These are phyloP conservation scores for Caenorhabditis briggsae DNA, from an alignment of 1,140 invertebrate species.

Conservation along the genomic window DNA sequence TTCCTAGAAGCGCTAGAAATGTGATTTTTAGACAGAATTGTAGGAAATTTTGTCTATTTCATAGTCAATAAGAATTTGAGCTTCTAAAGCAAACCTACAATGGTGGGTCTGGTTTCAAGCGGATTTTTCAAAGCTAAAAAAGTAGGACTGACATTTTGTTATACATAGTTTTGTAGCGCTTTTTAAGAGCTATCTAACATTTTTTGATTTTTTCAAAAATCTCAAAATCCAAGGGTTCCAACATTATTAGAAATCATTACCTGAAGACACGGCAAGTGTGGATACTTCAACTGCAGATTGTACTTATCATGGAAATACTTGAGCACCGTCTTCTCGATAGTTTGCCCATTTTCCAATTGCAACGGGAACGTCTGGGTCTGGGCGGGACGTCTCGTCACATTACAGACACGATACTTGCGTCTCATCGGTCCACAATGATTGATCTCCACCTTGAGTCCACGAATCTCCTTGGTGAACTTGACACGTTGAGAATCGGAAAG, in stretches of 20 bases:
- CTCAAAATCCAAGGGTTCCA: no score
- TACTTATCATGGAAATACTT: slow-evolving; percentile 99
- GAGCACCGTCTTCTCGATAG: slow-evolving; percentile 98
- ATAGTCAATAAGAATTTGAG: no score
- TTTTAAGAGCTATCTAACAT: no score
- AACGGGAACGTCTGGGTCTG: slow-evolving; percentile 99
- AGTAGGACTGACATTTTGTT: no score
- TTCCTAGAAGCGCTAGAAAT: no score
- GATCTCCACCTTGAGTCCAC: slow-evolving; percentile 97
- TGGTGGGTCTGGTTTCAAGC: no score
- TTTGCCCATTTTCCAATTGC: slow-evolving; percentile 98
- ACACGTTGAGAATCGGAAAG: slow-evolving; percentile 98
- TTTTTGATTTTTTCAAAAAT: no score
- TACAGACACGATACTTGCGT: slow-evolving; percentile 97
- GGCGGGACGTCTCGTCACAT: slow-evolving; percentile 96
- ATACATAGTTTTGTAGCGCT: no score
- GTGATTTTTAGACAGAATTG: no score
- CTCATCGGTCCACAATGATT: slow-evolving; percentile 99
- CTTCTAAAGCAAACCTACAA: no score
- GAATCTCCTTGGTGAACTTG: slow-evolving; percentile 94
- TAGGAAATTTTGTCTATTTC: no score
- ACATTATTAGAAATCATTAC: not conserved
- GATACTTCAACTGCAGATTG: slow-evolving; percentile 84
- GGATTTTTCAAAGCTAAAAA: no score
- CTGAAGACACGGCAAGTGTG: slow-evolving; percentile 98